Evolutionary conservation across 23 tunicate genomes (phyloP), one percentile per base, ranked within the genome.

Genomic region (Pegea sp.): DNA sequence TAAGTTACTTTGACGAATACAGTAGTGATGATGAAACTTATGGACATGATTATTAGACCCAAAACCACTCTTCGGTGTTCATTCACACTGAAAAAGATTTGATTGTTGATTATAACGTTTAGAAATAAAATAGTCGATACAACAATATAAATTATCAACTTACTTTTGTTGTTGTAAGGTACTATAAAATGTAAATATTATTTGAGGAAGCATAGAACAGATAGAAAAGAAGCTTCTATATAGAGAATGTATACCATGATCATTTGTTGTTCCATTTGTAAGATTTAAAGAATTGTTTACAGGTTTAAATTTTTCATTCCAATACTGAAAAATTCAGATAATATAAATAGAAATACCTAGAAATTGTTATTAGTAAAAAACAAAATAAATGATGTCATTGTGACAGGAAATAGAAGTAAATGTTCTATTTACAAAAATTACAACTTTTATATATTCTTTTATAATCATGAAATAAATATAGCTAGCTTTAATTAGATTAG

Each of bases 121-220:
- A 38, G 16, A 38, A 38, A 11, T 8, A 8, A 38, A 38, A 11
- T 38, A 8, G 11, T 38, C 16, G 46, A 8, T 11, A 8, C 46
- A 38, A 11, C 46, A 38, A 38, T 16, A 38, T 6, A 62, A 11
- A 38, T 8, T 8, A 38, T n/a, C 21, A 19, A 52, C 56, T 2
- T 22, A 72, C 93, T 80, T 66, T 60, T 80, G 71, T 46, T 80
- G 93, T 1, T 71, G 50, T 22, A 72, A 29, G 2, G 93, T 80
- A 70, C 72, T 80, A 4, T 71, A 42, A 22, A 80, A 65, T 38
- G 61, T 69, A 44, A 80, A 80, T 18, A 80, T 32, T 22, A 80
- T 69, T 32, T 49, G 61, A 0, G 93, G 93, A 13, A 80, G 53
- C 93, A 80, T 80, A 8, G 93, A 69, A 62, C 93, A 80, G 2